Evolutionary conservation across 2,888 invertebrate genomes (phyloP).

Genomic region (Caenorhabditis drosophilae): DNA sequence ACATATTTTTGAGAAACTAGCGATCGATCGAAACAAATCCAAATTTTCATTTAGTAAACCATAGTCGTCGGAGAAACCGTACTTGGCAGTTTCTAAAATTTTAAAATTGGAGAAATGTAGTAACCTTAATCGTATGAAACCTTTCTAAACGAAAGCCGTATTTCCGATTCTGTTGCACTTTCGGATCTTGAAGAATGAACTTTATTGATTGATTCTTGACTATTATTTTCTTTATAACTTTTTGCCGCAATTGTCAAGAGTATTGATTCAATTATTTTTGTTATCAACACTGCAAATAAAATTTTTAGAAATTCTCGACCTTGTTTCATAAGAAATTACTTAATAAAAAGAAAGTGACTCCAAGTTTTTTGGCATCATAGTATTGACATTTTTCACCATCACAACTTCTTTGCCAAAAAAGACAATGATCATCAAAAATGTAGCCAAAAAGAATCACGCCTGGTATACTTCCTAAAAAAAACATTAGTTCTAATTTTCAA

Average conservation of each 20-base stretch:
- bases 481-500: neutral
- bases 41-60: neutral
- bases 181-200: neutral
- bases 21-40: too few relatives aligned
- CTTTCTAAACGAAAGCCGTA: conserved; percentile 2
- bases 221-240: conserved; percentile 22
- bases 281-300: conserved; percentile 30
- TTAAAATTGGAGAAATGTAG: neutral
- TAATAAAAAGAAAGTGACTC: conserved; percentile 40
- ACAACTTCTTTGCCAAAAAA: conserved; percentile 45
- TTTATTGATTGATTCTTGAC: neutral
- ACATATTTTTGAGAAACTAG: too few relatives aligned
- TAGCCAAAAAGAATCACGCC: conserved; percentile 49
- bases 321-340: conserved; percentile 39
- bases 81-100: neutral
- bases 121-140: neutral
- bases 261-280: conserved; percentile 27
- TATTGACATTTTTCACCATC: conserved; percentile 43
- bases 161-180: neutral
- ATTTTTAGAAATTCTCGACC: neutral
- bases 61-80: neutral
- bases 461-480: conserved; percentile 43
- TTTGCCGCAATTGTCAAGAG: conserved; percentile 27
- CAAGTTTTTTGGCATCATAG: conserved; percentile 42
- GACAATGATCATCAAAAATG: conserved; percentile 47